Evolutionary conservation across 1,140 invertebrate species (phyloP).

Genomic region (Coenobita brevimanus): DNA sequence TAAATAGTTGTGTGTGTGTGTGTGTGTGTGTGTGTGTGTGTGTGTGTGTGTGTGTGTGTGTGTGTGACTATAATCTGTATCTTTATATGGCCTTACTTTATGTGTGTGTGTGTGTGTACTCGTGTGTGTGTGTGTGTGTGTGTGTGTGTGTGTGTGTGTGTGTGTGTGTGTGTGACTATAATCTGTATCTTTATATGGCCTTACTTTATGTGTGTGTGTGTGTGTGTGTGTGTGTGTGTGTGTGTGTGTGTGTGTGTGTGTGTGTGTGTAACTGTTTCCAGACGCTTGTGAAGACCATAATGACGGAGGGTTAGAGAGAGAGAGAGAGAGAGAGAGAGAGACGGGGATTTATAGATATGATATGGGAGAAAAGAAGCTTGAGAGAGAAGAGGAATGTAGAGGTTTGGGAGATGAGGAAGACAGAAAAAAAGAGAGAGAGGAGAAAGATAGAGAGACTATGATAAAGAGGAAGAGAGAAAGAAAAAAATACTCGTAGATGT

Average conservation of each 20-base stretch:
- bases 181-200: background rate
- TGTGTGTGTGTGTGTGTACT: too few species aligned
- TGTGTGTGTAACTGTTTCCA: background rate
- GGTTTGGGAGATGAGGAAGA: background rate
- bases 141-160: background rate
- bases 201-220: background rate
- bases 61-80: too few species aligned
- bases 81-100: too few species aligned
- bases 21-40: background rate
- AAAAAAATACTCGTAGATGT: background rate
- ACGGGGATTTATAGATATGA: background rate
- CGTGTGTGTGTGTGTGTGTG: too few species aligned
- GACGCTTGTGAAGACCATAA: background rate
- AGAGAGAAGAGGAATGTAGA: background rate
- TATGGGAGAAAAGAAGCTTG: background rate
- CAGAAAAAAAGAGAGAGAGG: too few species aligned
- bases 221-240: constrained; percentile 13
- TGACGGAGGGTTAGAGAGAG: background rate
- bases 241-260: constrained; percentile 20
- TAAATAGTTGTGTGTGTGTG: too few species aligned
- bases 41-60: too few species aligned
- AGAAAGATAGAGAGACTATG: background rate
- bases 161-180: too few species aligned
- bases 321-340: background rate
- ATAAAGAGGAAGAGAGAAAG: background rate